Conservation (phyloP, 2,113 vertebrate species). For the Alces alces region DNA sequence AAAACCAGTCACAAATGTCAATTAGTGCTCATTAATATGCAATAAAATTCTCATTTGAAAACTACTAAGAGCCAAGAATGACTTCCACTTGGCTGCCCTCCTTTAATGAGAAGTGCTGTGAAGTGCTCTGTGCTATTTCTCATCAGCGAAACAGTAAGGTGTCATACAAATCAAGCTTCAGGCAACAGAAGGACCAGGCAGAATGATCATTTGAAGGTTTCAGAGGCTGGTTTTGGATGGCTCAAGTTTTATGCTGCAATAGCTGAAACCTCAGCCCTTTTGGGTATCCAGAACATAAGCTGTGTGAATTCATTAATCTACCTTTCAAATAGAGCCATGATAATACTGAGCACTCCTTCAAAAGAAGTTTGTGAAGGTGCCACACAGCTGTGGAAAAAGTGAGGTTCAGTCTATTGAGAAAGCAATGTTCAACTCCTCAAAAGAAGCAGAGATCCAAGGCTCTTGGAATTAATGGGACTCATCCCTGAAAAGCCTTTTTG, state of each 20-base stretch:
- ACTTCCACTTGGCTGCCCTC: slow-evolving; percentile 68
- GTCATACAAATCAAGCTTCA: not conserved
- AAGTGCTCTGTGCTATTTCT: not conserved
- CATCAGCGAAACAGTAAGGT: not conserved
- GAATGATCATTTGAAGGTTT: not conserved
- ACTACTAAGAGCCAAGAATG: slow-evolving; percentile 48
- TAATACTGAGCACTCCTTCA: not conserved
- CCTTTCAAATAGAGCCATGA: not conserved
- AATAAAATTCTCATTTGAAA: slow-evolving; percentile 65
- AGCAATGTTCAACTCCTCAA: not conserved
- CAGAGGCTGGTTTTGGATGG: not conserved
- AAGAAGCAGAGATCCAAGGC: not conserved
- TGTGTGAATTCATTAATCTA: not conserved
- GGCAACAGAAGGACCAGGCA: not conserved
- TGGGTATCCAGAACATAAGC: not conserved
- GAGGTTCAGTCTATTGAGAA: not conserved
- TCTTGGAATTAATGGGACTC: not conserved
- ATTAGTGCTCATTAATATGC: slow-evolving; percentile 77
- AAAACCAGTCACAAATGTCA: slow-evolving; percentile 61
- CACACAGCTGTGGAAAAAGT: not conserved
- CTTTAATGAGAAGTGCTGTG: slow-evolving; percentile 44
- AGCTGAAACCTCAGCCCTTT: not conserved
- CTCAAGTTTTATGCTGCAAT: not conserved
- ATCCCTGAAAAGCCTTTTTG: not conserved
- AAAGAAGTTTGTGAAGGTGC: not conserved